Conservation (phyloP, 2,888 invertebrate genomes). For the Hofmannophila pseudospretella region DNA sequence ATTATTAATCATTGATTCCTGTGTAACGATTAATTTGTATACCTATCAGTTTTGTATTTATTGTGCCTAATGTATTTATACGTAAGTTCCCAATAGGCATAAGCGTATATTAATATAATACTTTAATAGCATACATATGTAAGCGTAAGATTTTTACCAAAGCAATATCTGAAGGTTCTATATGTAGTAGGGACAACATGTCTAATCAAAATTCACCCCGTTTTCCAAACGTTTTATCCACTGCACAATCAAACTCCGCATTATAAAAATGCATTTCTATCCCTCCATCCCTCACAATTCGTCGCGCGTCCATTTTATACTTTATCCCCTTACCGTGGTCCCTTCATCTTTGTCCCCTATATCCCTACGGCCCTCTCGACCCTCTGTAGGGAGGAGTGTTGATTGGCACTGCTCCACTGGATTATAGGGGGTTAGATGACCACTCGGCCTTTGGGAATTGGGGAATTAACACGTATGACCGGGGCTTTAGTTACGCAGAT, state of each 20-base stretch:
- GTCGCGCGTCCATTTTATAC: constrained; percentile 33
- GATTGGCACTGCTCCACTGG: constrained; percentile 67
- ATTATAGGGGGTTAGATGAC: constrained; percentile 63
- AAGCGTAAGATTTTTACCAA: too few relatives aligned
- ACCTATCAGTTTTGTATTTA: too few relatives aligned
- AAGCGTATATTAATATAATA: too few relatives aligned
- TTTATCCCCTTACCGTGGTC: constrained; percentile 19
- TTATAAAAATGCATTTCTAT: constrained; percentile 10
- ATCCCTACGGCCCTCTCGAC: constrained; percentile 31
- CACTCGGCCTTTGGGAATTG: constrained; percentile 59
- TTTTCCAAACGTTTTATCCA: not conserved
- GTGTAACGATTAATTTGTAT: too few relatives aligned
- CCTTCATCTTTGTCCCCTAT: constrained; percentile 17
- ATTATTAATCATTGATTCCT: too few relatives aligned
- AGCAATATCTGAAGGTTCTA: too few relatives aligned
- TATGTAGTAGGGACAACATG: too few relatives aligned
- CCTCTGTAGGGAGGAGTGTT: constrained; percentile 52
- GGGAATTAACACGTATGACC: constrained; percentile 50
- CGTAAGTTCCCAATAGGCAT: too few relatives aligned
- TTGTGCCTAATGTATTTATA: too few relatives aligned
- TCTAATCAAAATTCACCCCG: not conserved
- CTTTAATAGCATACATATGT: too few relatives aligned
- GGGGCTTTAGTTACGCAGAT: constrained; percentile 11
- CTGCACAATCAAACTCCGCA: not conserved
- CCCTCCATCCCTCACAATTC: constrained; percentile 30